Evolutionary conservation across 2,888 invertebrate genomes (phyloP).

Genomic region (Cantharis nigra): DNA sequence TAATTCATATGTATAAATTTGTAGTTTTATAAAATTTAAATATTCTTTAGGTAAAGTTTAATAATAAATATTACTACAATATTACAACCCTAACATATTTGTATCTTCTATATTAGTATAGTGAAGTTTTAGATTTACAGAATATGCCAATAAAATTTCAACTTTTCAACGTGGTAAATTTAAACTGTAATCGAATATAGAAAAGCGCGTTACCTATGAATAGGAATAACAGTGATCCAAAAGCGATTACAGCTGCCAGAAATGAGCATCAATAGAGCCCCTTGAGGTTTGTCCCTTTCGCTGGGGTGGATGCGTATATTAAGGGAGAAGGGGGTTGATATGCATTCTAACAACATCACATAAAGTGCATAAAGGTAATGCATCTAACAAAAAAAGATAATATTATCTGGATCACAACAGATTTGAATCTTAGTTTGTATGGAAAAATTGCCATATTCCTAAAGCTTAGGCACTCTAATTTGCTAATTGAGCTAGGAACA

Average conservation of each 20-base stretch:
- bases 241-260: constrained; percentile 59
- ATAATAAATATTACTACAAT: not conserved
- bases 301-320: constrained; percentile 24
- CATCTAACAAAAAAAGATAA: constrained; percentile 11
- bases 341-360: constrained; percentile 14
- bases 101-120: not conserved
- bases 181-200: constrained; percentile 55
- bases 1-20: not conserved
- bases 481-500: not conserved
- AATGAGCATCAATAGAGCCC: constrained; percentile 55
- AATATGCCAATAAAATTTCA: not conserved
- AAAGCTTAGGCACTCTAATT: not conserved
- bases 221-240: constrained; percentile 57
- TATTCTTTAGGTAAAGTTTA: not conserved
- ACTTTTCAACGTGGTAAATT: constrained; percentile 43
- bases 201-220: constrained; percentile 54
- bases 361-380: constrained; percentile 31
- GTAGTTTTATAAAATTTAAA: not conserved
- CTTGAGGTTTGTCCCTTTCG: constrained; percentile 38
- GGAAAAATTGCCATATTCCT: not conserved
- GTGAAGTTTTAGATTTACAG: not conserved
- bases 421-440: not conserved
- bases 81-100: not conserved
- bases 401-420: constrained; percentile 1
- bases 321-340: constrained; percentile 15